Percentiles rank a stretch among this genome's conserved stretches.
Evolutionary conservation across 2,113 vertebrate species (phyloP).

Genomic region (Oreochromis spilurus): DNA sequence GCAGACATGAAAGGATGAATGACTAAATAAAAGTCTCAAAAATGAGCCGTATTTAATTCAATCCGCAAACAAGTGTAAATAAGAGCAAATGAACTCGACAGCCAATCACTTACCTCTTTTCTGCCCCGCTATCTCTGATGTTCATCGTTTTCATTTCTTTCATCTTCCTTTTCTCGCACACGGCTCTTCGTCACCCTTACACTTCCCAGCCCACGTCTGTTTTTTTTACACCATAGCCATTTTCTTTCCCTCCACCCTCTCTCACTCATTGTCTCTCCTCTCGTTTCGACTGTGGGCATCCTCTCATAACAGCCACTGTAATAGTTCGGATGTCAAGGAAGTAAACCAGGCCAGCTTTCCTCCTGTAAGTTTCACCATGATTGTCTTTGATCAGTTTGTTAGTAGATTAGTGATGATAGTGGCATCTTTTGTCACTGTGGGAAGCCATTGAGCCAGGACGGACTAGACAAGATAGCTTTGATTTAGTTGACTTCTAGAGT

Average conservation of each 20-base stretch:
- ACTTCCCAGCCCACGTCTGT: constrained; percentile 8
- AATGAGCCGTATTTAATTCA: constrained; percentile 34
- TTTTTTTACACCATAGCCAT: background rate
- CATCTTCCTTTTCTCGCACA: constrained; percentile 42
- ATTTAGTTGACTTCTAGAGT: background rate
- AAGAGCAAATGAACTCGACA: constrained; percentile 17
- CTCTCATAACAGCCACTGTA: constrained; percentile 25
- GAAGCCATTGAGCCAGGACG: background rate
- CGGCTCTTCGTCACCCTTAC: constrained; percentile 25
- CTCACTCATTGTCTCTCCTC: background rate
- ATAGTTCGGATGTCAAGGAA: constrained; percentile 48
- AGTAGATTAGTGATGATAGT: background rate
- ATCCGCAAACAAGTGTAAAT: constrained; percentile 24
- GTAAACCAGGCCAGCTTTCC: background rate
- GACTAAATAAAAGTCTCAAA: constrained; percentile 18
- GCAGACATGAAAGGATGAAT: constrained; percentile 44
- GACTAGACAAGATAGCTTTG: background rate
- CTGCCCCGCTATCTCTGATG: constrained; percentile 25
- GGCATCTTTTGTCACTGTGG: background rate
- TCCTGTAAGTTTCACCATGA: constrained; percentile 12
- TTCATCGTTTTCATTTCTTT: constrained; percentile 55
- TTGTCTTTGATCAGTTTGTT: constrained; percentile 55
- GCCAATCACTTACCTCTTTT: constrained; percentile 40
- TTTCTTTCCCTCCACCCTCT: background rate
- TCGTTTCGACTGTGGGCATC: background rate